Base-by-base conservation (phyloP, 2,797 vertebrate species). In the Sebastes kiyomatsui region DNA sequence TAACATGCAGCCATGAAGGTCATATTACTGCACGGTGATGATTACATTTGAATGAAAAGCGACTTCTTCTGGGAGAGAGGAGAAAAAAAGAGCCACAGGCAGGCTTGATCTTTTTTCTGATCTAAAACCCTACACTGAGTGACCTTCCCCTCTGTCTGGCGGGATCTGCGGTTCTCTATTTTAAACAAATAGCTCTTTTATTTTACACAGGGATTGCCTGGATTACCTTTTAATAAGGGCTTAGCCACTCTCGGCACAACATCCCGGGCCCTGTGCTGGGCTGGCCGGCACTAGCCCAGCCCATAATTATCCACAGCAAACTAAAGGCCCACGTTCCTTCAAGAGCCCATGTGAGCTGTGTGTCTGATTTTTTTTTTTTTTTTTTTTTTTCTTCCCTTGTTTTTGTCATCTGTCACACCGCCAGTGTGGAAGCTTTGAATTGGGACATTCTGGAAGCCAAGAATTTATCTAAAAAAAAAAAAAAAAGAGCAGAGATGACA, bases 391-490 rank as follows among this genome's bases (percentile, higher is more conserved):
- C 32, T 66, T 42, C 93, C 86, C 86, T 77, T 83, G 62, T 87
- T 91, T 75, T 87, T 74, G 75, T 83, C 72, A 91, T 95, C 79
- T 79, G 89, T 96, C 94, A 94, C 90, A 69, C 89, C 88, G 93
- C 94, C 94, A 96, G 94, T 90, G 93, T 94, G 83, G 77, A 95
- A 88, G 94, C 89, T 85, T 92, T 91, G 90, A 94, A 92, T 84
- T 92, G 86, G 92, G 82, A 94, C 91, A 84, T 86, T 74, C 80
- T 79, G 93, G 94, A 94, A 94, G 96, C 95, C 90, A 96, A 96
- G 92, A 94, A 96, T 96, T 97, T 95, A 95, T 97, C 97, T 95
- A 93, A 78, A 52, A 55, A 90, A 82, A 55, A 74, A n/a, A 70
- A 69, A 71, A 25, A 71, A 25, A 42, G 38, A 42, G 38, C 55